Base-by-base conservation (phyloP, 1,140 invertebrate species). In the Plutomurus gul region DNA sequence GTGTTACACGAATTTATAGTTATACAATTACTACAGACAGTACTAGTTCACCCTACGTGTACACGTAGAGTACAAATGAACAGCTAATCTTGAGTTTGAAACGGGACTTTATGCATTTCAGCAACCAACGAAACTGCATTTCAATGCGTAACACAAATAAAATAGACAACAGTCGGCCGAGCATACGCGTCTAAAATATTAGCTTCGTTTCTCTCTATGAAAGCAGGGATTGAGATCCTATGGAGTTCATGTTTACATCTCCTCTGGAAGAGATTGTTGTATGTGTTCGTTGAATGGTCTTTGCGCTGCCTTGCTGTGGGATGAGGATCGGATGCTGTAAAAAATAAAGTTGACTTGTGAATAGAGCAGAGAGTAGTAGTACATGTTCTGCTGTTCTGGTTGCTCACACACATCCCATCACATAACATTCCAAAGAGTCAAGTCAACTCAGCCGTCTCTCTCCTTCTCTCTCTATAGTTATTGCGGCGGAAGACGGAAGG, bases 401-500 rank as follows among this genome's bases (percentile, higher is more conserved):
- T 33, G 7, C n/a, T n/a, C n/a, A n/a, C n/a, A n/a, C n/a, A n/a
- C n/a, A n/a, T 30, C 11, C 10, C 56, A 36, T 65, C 11, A 36
- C 30, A 65, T 65, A 33, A 65, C 30, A 36, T 65, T 65, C 30
- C 30, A 65, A n/a, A 5, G 27, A 65, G 56, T n/a, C 16, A 65
- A 65, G 30, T 49, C 46, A 49, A 49, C 11, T 49, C 4, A 60
- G 33, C 11, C 6, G n/a, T 49, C 47, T 65, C 7, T 33, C 11
- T n/a, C n/a, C n/a, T n/a, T n/a, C n/a, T n/a, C n/a, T n/a, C n/a
- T n/a, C 27, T 60, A 30, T 65, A 11, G 27, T 65, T 65, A 65
- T 65, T 65, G 56, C 56, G 56, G 56, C 56, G 56, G 56, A 65
- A 65, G 56, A 65, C 30, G 56, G 56, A 65, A 65, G 56, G 56